Conservation (phyloP, 2,888 invertebrate genomes). For the Eristalis arbustorum region DNA sequence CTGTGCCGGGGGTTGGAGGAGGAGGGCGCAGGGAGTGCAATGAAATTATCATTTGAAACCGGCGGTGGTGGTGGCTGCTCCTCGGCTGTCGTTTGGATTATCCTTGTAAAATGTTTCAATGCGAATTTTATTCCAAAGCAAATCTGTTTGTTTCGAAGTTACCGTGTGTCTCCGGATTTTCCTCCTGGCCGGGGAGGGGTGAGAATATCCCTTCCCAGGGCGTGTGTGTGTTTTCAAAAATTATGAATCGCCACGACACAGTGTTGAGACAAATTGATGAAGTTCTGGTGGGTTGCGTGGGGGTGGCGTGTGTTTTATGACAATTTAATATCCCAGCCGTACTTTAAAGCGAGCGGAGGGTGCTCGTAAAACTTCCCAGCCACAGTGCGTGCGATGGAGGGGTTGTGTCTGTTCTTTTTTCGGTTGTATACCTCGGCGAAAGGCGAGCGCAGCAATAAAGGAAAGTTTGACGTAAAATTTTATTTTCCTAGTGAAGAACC, state of each 20-base stretch:
- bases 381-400: background rate
- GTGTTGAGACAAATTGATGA: conserved; percentile 63
- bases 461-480: conserved; percentile 48
- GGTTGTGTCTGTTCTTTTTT: background rate
- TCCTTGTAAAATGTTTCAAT: conserved; percentile 52
- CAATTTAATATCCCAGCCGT: conserved; percentile 30
- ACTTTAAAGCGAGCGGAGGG: background rate
- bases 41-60: conserved; percentile 65
- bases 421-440: background rate
- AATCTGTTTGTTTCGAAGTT: conserved; percentile 44
- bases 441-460: conserved; percentile 38
- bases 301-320: conserved; percentile 8
- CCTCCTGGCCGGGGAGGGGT: too few species aligned
- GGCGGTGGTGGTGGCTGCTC: background rate
- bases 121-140: conserved; percentile 51
- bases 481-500: conserved; percentile 20
- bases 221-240: background rate
- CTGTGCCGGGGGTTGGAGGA: background rate
- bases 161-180: background rate
- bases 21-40: background rate
- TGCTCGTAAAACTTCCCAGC: conserved; percentile 8
- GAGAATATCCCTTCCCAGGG: background rate
- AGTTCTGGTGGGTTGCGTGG: conserved; percentile 19
- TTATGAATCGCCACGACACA: conserved; percentile 42
- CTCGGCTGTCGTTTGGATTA: background rate